Evolutionary conservation across 2,797 vertebrate species (phyloP).

Genomic region (Avahi laniger): DNA sequence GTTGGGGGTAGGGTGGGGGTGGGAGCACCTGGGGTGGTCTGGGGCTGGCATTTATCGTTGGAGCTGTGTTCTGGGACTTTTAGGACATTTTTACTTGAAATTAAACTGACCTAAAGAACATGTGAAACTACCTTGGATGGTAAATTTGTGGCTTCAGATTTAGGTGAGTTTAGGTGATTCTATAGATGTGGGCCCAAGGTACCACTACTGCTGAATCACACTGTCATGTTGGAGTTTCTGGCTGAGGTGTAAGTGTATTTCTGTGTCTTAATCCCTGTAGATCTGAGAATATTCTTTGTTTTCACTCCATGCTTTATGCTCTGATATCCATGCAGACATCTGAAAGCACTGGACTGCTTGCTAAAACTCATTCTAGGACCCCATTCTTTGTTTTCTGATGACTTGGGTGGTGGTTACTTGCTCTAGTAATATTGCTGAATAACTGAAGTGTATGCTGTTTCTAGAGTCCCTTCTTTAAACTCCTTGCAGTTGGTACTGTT

Average conservation of each 20-base stretch:
- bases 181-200: slow-evolving; percentile 62
- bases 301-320: slow-evolving; percentile 58
- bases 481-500: slow-evolving; percentile 38
- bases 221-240: slow-evolving; percentile 60
- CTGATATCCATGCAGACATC: slow-evolving; percentile 31
- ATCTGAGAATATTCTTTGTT: slow-evolving; percentile 62
- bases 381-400: slow-evolving; percentile 62
- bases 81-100: slow-evolving; percentile 39
- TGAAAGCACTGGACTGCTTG: slow-evolving; percentile 67
- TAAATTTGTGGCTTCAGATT: slow-evolving; percentile 74
- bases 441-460: slow-evolving; percentile 75
- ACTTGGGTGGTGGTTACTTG: slow-evolving; percentile 70
- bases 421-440: slow-evolving; percentile 75
- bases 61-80: slow-evolving; percentile 37
- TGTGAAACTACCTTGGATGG: slow-evolving; percentile 46
- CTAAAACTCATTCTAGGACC: slow-evolving; percentile 50
- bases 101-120: slow-evolving; percentile 39
- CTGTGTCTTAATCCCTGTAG: slow-evolving; percentile 26
- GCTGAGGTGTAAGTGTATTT: slow-evolving; percentile 72
- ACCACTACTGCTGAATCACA: slow-evolving; percentile 32
- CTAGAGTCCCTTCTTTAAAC: slow-evolving; percentile 47
- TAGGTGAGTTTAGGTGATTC: slow-evolving; percentile 83
- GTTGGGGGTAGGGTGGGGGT: background rate
- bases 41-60: background rate
- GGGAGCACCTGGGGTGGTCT: background rate